Percentiles rank a stretch among this genome's conserved stretches.
Conservation (phyloP, 2,113 vertebrate species). For the Labeo catla region DNA sequence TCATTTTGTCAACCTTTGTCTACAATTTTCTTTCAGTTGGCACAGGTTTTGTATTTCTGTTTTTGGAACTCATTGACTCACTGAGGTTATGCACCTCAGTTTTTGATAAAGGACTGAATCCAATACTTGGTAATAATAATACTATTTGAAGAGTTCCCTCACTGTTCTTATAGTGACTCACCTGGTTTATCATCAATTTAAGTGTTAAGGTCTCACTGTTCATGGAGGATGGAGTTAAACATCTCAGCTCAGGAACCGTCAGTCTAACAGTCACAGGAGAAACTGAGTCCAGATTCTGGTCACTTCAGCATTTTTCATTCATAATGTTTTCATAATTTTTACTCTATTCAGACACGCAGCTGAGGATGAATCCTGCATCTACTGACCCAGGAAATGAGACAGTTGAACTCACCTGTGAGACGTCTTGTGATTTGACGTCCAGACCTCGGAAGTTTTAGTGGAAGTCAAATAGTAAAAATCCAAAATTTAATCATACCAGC, state of each 20-base stretch:
- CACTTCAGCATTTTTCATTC: background rate
- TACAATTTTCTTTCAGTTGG: too few relatives aligned
- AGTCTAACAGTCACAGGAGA: conserved; percentile 41
- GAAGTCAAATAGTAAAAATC: background rate
- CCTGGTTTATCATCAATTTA: too few relatives aligned
- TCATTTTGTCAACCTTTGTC: too few relatives aligned
- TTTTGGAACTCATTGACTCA: too few relatives aligned
- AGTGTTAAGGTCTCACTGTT: too few relatives aligned
- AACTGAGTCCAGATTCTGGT: background rate
- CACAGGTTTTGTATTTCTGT: too few relatives aligned
- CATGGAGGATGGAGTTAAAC: background rate
- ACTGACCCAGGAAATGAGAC: accelerated
- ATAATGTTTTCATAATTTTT: background rate
- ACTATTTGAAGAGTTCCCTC: too few relatives aligned
- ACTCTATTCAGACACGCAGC: conserved; percentile 10
- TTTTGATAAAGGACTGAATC: too few relatives aligned
- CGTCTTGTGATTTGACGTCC: background rate
- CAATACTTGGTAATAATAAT: too few relatives aligned
- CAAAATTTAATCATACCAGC: too few relatives aligned
- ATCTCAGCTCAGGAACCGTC: background rate
- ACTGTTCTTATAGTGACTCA: background rate
- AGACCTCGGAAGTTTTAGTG: background rate
- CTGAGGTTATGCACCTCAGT: too few relatives aligned
- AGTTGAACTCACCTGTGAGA: conserved; percentile 23
- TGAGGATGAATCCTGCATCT: background rate